phyloP scores from a whole-genome alignment of 2,113 vertebrate genomes.

The Neogobius melanostomus region DNA sequence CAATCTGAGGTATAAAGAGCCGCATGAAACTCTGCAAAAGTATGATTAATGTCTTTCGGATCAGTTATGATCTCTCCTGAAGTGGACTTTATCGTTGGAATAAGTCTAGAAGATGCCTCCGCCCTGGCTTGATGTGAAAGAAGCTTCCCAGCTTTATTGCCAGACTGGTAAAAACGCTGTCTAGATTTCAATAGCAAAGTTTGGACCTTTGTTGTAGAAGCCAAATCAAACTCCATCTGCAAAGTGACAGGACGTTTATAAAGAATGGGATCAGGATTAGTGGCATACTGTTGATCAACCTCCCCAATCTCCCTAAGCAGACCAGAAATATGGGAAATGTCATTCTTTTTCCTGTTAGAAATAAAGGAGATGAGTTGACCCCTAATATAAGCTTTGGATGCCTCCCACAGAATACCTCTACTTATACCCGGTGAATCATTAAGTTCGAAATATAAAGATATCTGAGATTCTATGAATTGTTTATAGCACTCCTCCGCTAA shows the following conservation, averaged over 20 bases:
- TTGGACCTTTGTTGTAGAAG: neutral
- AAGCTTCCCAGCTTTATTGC: neutral
- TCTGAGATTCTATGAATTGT: neutral
- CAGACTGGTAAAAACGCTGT: neutral
- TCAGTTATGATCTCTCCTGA: neutral
- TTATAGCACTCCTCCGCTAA: neutral
- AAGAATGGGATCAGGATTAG: neutral
- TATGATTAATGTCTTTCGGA: neutral
- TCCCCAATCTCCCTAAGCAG: too few relatives aligned
- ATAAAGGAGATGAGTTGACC: too few relatives aligned
- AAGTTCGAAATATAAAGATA: neutral
- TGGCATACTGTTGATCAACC: neutral
- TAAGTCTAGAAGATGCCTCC: neutral
- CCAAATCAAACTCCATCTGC: neutral
- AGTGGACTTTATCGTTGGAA: neutral
- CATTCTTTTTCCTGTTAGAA: too few relatives aligned
- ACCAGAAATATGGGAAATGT: too few relatives aligned
- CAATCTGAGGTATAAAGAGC: neutral
- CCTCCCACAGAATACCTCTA: too few relatives aligned
- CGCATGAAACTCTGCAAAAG: neutral
- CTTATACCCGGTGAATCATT: neutral
- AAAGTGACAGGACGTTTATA: neutral
- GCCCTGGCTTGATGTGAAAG: neutral
- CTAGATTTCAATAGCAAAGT: neutral
- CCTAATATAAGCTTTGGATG: too few relatives aligned